Conservation (phyloP, 2,888 invertebrate genomes). For the Drosophila sordidula region DNA sequence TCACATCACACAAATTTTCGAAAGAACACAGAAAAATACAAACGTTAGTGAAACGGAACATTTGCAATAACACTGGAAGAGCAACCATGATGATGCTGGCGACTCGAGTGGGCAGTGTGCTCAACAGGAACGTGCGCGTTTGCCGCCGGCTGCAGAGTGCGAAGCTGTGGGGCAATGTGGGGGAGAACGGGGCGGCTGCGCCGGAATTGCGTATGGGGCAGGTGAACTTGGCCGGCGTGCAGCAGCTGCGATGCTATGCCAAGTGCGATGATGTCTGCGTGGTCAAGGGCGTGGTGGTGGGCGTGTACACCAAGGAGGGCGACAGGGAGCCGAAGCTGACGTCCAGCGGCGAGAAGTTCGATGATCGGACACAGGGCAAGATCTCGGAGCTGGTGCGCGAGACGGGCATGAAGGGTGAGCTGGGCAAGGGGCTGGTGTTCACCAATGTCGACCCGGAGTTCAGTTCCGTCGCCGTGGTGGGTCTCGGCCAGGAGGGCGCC, state of each 20-base stretch:
- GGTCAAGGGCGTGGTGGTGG: conserved; percentile 86
- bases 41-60: conserved; percentile 23
- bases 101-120: conserved; percentile 26
- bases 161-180: background rate
- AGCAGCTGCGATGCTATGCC: conserved; percentile 7
- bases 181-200: no score
- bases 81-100: conserved; percentile 35
- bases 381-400: conserved; percentile 85
- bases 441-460: conserved; percentile 87
- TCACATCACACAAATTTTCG: conserved; percentile 20
- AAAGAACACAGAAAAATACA: conserved; percentile 10
- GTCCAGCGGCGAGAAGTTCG: conserved; percentile 86
- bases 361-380: conserved; percentile 85
- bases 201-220: background rate
- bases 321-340: conserved; percentile 85
- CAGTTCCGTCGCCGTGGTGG: conserved; percentile 88
- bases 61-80: conserved; percentile 3
- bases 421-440: conserved; percentile 85
- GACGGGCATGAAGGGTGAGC: conserved; percentile 77
- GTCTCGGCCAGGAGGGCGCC: conserved; percentile 87
- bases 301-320: conserved; percentile 85
- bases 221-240: background rate
- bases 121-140: conserved; percentile 17
- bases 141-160: conserved; percentile 15
- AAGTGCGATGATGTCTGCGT: conserved; percentile 37